Evolutionary conservation across 2,797 vertebrate species (phyloP).

Genomic region (Enteromius paludinosus): DNA sequence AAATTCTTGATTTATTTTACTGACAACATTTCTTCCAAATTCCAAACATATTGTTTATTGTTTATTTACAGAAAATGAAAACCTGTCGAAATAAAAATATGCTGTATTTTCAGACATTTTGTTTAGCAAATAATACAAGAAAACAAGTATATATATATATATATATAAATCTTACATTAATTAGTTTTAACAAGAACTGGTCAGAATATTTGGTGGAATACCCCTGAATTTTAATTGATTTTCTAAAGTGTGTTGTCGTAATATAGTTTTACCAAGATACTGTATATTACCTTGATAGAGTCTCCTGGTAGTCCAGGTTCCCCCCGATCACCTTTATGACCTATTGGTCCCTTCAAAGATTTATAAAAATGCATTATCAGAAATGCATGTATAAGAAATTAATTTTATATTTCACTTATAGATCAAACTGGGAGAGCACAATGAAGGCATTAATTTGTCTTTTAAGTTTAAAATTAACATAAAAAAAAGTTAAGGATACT

Average conservation of each 20-base stretch:
- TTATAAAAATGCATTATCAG: background rate
- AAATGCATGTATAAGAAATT: no score
- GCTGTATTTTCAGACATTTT: background rate
- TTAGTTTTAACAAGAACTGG: background rate
- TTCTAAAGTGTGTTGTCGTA: background rate
- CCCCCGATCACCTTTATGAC: slow-evolving; percentile 86
- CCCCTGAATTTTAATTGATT: background rate
- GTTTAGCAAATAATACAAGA: no score
- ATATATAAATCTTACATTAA: no score
- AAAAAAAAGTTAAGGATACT: background rate
- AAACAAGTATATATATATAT: no score
- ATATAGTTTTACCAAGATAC: background rate
- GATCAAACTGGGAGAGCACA: background rate
- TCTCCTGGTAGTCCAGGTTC: slow-evolving; percentile 76
- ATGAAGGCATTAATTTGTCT: background rate
- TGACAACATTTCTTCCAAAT: background rate
- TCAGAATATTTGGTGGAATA: background rate
- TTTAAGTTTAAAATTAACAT: background rate
- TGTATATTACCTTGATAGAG: slow-evolving; percentile 80
- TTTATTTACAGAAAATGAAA: background rate
- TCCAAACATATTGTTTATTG: background rate
- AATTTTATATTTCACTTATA: background rate
- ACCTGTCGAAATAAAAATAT: background rate
- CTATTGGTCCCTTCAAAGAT: slow-evolving; percentile 79
- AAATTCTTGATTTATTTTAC: no score